Percentiles rank a stretch among this genome's conserved stretches.
Conservation (phyloP, 2,888 invertebrate species). For the Melolontha melolontha region DNA sequence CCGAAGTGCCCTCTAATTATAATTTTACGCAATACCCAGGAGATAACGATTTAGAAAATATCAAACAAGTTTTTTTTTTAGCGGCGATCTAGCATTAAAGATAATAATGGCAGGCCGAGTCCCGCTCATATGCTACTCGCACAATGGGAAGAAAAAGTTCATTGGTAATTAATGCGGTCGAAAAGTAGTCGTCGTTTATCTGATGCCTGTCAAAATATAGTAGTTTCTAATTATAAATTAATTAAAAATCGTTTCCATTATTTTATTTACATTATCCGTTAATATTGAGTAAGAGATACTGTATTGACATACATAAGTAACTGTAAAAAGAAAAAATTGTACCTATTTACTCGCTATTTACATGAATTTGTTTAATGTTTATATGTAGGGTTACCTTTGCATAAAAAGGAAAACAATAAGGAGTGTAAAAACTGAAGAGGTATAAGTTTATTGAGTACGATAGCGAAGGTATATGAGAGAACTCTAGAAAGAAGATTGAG, state of each 20-base stretch:
- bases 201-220: slow-evolving; percentile 36
- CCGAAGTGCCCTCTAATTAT: slow-evolving; percentile 8
- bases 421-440: no score
- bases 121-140: not conserved
- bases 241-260: slow-evolving; percentile 36
- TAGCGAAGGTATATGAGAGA: no score
- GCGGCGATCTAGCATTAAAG: slow-evolving; percentile 32
- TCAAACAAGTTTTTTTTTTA: slow-evolving; percentile 25
- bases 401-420: no score
- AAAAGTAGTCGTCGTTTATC: slow-evolving; percentile 29
- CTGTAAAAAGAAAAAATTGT: no score
- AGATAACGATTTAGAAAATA: slow-evolving; percentile 37
- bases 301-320: no score
- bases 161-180: slow-evolving; percentile 32
- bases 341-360: no score
- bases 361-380: no score
- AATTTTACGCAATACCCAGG: slow-evolving; percentile 31
- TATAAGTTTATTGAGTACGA: no score
- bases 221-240: slow-evolving; percentile 38
- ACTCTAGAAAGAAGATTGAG: no score
- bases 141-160: slow-evolving; percentile 30
- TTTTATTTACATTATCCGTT: slow-evolving; percentile 31
- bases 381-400: no score
- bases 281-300: no score
- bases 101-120: slow-evolving; percentile 12